phyloP scores from a whole-genome alignment of 2,888 invertebrate species.

The Phyllotreta cruciferae region DNA sequence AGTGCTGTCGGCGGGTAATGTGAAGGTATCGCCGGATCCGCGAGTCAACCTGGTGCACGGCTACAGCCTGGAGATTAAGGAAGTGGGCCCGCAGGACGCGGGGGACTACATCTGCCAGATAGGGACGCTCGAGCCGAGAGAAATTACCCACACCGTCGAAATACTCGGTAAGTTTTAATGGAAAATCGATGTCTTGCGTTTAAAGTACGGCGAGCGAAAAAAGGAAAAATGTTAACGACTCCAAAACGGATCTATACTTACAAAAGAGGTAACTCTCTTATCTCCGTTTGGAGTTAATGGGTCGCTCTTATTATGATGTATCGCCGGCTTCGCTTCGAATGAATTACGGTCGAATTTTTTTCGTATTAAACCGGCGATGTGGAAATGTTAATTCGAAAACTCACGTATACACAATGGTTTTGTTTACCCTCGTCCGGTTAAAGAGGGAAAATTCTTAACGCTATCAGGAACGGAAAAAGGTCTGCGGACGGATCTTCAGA shows the following conservation, averaged over 20 bases:
- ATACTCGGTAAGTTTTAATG: constrained; percentile 67
- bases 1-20: constrained; percentile 69
- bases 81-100: constrained; percentile 70
- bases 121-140: constrained; percentile 69
- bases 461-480: constrained; percentile 29
- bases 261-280: not conserved
- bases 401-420: constrained; percentile 24
- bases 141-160: constrained; percentile 72
- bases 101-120: constrained; percentile 75
- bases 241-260: constrained; percentile 15
- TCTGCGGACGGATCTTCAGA: constrained; percentile 22
- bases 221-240: constrained; percentile 21
- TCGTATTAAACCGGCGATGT: too few species aligned
- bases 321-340: constrained; percentile 1
- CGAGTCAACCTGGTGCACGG: constrained; percentile 69
- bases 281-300: constrained; percentile 8
- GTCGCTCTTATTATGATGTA: constrained; percentile 7
- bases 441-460: constrained; percentile 29
- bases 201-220: constrained; percentile 22
- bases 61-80: constrained; percentile 70
- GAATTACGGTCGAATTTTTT: too few species aligned
- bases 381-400: constrained; percentile 23
- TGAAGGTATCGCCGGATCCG: constrained; percentile 71
- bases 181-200: constrained; percentile 39
- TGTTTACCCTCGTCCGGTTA: constrained; percentile 29